Evolutionary conservation across 2,888 invertebrate species (phyloP).

Genomic region (Cephus runcator): DNA sequence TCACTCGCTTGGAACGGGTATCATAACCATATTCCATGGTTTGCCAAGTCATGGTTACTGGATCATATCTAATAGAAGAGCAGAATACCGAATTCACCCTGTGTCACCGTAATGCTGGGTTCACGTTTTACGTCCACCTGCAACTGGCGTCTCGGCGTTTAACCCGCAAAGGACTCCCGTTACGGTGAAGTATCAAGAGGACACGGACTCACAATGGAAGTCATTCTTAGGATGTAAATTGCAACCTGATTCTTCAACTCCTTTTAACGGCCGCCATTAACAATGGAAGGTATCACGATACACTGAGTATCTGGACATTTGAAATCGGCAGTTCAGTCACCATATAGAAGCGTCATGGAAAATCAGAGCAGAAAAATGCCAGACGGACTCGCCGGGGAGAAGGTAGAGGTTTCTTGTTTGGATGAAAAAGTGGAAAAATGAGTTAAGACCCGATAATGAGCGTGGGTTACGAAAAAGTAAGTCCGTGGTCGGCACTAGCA

Average conservation of each 20-base stretch:
- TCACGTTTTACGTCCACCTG: not conserved
- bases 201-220: not conserved
- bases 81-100: not conserved
- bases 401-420: not conserved
- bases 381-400: not conserved
- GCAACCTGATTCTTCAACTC: not conserved
- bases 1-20: slow-evolving; percentile 5
- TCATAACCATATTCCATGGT: slow-evolving; percentile 6
- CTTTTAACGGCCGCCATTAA: not conserved
- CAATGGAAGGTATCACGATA: not conserved
- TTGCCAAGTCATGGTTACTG: slow-evolving; percentile 4
- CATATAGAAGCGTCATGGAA: not conserved
- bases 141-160: not conserved
- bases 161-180: not conserved
- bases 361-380: not conserved
- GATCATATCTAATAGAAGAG: not conserved
- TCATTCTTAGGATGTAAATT: not conserved
- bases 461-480: slow-evolving; percentile 10
- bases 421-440: not conserved
- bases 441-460: slow-evolving; percentile 10
- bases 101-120: not conserved
- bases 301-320: not conserved
- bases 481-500: slow-evolving; percentile 15
- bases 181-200: not conserved
- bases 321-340: not conserved